phyloP scores from a whole-genome alignment of 2,888 invertebrate species.

The Napeogenes inachia region DNA sequence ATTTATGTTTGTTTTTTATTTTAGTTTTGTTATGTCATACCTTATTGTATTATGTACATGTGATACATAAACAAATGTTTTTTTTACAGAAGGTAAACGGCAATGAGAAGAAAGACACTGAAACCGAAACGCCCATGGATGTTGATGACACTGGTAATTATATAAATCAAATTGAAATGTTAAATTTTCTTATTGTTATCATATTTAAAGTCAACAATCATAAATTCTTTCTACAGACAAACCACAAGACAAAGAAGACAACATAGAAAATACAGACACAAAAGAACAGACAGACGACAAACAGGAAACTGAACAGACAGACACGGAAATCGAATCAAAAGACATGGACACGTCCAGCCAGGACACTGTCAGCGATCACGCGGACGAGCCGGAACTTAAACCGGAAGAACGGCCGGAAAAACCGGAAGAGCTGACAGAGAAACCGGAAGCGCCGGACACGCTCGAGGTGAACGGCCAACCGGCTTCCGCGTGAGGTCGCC shows the following conservation, averaged over 20 bases:
- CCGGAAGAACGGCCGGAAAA: not conserved
- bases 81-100: slow-evolving; percentile 66
- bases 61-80: too few relatives aligned
- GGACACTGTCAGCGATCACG: slow-evolving; percentile 35
- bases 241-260: slow-evolving; percentile 22
- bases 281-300: slow-evolving; percentile 32
- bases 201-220: not conserved
- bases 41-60: too few relatives aligned
- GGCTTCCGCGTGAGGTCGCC: not conserved
- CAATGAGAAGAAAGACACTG: slow-evolving; percentile 55
- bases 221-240: slow-evolving; percentile 31
- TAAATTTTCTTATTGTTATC: slow-evolving; percentile 6
- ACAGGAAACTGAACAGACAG: slow-evolving; percentile 38
- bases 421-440: slow-evolving; percentile 31
- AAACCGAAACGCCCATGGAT: slow-evolving; percentile 52
- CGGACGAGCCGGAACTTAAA: slow-evolving; percentile 31
- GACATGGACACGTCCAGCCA: slow-evolving; percentile 62
- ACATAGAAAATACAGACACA: slow-evolving; percentile 36
- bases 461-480: not conserved
- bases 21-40: too few relatives aligned
- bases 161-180: not conserved
- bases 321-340: slow-evolving; percentile 40
- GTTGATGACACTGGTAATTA: slow-evolving; percentile 61
- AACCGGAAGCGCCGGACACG: not conserved
- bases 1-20: too few relatives aligned